Evolutionary conservation across 2,888 invertebrate species (phyloP), one percentile per base, ranked within the genome.

Genomic region (Perdita meconis): DNA sequence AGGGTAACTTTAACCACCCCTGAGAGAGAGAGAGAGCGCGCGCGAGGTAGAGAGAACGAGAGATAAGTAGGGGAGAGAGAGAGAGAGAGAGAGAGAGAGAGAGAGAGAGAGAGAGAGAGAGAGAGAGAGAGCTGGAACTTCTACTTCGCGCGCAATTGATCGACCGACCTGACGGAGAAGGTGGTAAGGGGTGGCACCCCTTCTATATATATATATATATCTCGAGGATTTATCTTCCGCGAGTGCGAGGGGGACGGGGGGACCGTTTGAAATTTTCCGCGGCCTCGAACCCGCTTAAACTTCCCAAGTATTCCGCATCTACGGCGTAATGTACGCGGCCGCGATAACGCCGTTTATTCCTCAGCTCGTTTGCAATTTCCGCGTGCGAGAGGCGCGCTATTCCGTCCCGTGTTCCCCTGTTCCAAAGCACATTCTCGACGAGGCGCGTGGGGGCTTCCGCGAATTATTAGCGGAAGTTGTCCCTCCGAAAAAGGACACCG

Each of bases 1-100:
- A 78, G 81, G 67, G 67, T 73, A 76, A 82, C 73, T 83, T 80
- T 70, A 70, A 66, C 71, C 68, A 57, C 68, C 73, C 70, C 10
- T 30, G n/a, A n/a, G n/a, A n/a, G n/a, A n/a, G n/a, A n/a, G n/a
- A n/a, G n/a, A n/a, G n/a, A n/a, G n/a, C n/a, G n/a, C n/a, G n/a
- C n/a, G n/a, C n/a, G n/a, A n/a, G n/a, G n/a, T n/a, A n/a, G n/a
- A n/a, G n/a, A n/a, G n/a, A n/a, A n/a, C n/a, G n/a, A n/a, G n/a
- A n/a, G n/a, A n/a, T n/a, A n/a, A n/a, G n/a, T n/a, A n/a, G n/a
- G n/a, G n/a, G n/a, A n/a, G n/a, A n/a, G n/a, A n/a, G n/a, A n/a
- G n/a, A n/a, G n/a, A n/a, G n/a, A n/a, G n/a, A n/a, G n/a, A n/a
- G n/a, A n/a, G n/a, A n/a, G n/a, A n/a, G n/a, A n/a, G n/a, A n/a